Percentiles rank a stretch among this genome's conserved stretches.
Evolutionary conservation across 2,888 invertebrate genomes (phyloP).

Genomic region (Lithosia quadra): DNA sequence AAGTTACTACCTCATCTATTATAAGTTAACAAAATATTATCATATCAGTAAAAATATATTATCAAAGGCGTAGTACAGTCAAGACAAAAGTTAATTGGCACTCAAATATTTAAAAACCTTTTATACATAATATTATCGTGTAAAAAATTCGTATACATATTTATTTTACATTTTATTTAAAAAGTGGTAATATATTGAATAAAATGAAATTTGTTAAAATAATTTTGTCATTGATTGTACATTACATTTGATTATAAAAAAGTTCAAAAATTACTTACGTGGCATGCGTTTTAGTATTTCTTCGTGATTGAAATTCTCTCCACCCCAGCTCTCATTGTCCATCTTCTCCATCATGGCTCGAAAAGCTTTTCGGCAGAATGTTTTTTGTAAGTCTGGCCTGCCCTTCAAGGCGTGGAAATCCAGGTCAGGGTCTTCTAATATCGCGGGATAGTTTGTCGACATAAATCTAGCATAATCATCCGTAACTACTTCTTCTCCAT

Average conservation of each 20-base stretch:
- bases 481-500: constrained; percentile 48
- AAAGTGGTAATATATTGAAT: too few relatives aligned
- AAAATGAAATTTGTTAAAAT: too few relatives aligned
- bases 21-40: too few relatives aligned
- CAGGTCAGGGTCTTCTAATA: constrained; percentile 76
- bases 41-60: too few relatives aligned
- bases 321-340: constrained; percentile 89
- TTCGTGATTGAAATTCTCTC: constrained; percentile 87
- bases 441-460: constrained; percentile 80
- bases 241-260: background rate
- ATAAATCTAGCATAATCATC: constrained; percentile 66
- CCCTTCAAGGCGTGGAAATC: constrained; percentile 82
- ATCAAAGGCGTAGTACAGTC: too few relatives aligned
- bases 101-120: too few relatives aligned
- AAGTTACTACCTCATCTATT: background rate
- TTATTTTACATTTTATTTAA: too few relatives aligned
- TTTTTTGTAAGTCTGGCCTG: constrained; percentile 68
- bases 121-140: too few relatives aligned
- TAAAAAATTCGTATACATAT: too few relatives aligned
- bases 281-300: constrained; percentile 88
- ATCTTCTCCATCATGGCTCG: constrained; percentile 88
- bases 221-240: too few relatives aligned
- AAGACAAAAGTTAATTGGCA: too few relatives aligned
- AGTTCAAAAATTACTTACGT: constrained; percentile 81
- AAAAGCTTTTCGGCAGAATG: constrained; percentile 75